phyloP scores from a whole-genome alignment of 2,797 vertebrate species.

The Podargus strigoides region DNA sequence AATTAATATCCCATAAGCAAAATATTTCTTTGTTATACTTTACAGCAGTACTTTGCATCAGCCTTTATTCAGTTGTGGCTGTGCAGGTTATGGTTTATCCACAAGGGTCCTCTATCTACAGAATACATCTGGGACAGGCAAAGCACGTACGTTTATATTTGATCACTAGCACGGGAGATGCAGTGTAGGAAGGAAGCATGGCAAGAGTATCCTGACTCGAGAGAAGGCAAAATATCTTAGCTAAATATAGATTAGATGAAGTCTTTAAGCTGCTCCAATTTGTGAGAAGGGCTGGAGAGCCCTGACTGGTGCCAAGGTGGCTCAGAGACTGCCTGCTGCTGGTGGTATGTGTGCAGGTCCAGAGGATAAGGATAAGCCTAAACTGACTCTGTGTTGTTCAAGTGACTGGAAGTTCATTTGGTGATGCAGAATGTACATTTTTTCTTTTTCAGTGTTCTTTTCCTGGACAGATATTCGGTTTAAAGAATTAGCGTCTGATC shows the following conservation, averaged over 20 bases:
- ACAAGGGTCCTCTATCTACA: neutral
- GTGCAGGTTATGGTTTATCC: neutral
- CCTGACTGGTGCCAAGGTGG: fast-evolving
- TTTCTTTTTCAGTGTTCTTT: neutral
- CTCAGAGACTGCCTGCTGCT: neutral
- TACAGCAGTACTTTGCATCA: neutral
- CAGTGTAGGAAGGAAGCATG: neutral
- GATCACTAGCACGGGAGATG: neutral
- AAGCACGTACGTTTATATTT: neutral
- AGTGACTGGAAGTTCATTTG: neutral
- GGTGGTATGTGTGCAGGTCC: neutral
- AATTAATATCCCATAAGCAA: neutral
- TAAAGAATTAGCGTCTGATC: neutral
- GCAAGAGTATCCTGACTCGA: neutral
- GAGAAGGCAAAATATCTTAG: neutral
- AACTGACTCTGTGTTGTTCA: neutral
- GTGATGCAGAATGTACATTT: neutral
- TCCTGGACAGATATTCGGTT: neutral
- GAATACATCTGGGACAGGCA: neutral
- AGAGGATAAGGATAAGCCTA: neutral
- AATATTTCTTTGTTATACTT: neutral
- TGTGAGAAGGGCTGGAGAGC: neutral
- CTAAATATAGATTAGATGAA: neutral
- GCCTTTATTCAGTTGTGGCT: neutral
- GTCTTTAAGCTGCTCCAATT: neutral